Evolutionary conservation across 2,888 invertebrate species (phyloP), one percentile per base, ranked within the genome.

Genomic region (Automeris io): DNA sequence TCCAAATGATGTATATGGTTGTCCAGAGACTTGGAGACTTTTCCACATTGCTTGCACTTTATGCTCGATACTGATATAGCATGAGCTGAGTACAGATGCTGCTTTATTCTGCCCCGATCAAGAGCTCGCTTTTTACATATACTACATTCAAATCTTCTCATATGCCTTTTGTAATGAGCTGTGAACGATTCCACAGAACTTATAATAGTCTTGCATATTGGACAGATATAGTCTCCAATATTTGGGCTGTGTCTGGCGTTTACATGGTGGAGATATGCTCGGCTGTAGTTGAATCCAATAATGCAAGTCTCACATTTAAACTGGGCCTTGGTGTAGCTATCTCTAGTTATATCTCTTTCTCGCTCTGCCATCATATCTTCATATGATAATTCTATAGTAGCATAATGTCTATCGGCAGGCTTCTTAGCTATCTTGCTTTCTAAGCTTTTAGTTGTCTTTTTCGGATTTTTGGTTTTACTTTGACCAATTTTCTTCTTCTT

Each of bases 111-210:
- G 6, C 37, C 37, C 3, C 37, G 19, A 5, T 42, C 42, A 2
- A 34, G 6, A 3, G 36, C 39, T 0, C 42, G 36, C 18, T 39
- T 76, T 5, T 59, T 54, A 24, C 83, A 83, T 1, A 74, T 53
- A 1, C 56, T 51, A 46, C 83, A 85, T 40, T 81, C 75, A 26
- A 75, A 81, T 9, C 82, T 70, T 42, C 68, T 59, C 55, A 72
- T 69, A 32, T 85, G 85, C 2, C 76, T 53, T 19, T 74, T 81
- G 22, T 81, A 82, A 41, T 83, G 85, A 0, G 70, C 51, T 0
- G 74, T 75, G 22, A 79, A 80, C 0, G 75, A 63, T 1, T 82
- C 77, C 5, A 79, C 67, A 0, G 76, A 63, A 0, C 72, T 44
- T 5, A 76, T 49, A 0, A 76, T 50, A 0, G 70, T 75, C 25